These are phyloP conservation scores for Corythaixoides concolor DNA, from an alignment of 2,113 vertebrate genomes.

Conservation along the genomic window DNA sequence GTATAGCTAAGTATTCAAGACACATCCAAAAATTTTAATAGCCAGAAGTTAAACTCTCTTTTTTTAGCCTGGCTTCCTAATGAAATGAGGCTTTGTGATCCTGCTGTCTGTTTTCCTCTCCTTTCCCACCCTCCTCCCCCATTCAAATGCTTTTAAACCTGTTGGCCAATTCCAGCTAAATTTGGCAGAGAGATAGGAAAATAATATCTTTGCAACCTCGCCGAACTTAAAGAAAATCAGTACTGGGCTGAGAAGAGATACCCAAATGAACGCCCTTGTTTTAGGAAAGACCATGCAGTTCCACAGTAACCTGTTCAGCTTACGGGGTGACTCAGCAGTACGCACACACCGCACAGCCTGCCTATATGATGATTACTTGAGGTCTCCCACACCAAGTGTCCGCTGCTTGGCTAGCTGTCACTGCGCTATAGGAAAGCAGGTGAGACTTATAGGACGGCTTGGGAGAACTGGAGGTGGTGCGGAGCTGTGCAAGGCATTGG, in stretches of 20 bases:
- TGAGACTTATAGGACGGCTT: background rate
- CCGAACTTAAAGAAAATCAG: background rate
- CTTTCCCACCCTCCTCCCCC: conserved; percentile 39
- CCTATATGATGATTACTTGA: background rate
- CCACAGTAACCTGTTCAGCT: background rate
- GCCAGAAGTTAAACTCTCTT: background rate
- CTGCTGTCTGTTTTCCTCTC: conserved; percentile 50
- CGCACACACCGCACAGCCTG: background rate
- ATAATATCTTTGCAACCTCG: conserved; percentile 11
- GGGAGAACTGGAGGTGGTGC: background rate
- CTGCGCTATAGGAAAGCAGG: background rate
- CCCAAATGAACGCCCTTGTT: background rate
- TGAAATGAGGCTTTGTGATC: conserved; percentile 39
- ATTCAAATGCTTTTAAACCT: conserved; percentile 44
- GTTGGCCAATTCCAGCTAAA: conserved; percentile 50
- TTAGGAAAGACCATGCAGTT: background rate
- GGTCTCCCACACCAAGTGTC: background rate
- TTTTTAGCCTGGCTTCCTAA: conserved; percentile 7
- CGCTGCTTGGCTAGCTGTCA: background rate
- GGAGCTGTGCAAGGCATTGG: background rate
- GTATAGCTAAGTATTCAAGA: background rate
- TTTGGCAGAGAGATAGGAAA: conserved; percentile 26
- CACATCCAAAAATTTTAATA: background rate
- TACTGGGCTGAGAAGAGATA: background rate
- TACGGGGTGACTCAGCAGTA: background rate